Evolutionary conservation across 2,888 invertebrate species (phyloP), one percentile per base, ranked within the genome.

Genomic region (Balanococcus diminutus): DNA sequence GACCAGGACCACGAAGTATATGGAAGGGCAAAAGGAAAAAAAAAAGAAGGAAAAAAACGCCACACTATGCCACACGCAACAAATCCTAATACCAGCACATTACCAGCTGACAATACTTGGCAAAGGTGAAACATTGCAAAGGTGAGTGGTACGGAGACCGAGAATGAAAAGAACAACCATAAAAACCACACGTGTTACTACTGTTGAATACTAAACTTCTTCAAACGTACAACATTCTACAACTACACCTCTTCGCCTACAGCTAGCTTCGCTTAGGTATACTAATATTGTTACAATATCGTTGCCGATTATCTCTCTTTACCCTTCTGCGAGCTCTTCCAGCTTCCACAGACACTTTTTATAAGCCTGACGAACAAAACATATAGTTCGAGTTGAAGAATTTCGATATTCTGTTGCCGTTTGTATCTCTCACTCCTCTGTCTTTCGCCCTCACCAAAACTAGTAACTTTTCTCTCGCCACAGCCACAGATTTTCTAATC

Each of bases 121-220:
- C 81, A 81, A 46, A 81, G 81, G 46, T 39, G 81, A 46, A 46
- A 81, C 81, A 46, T n/a, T 46, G 51, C 51, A 82, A 81, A 39
- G 39, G 39, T 39, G 81, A 42, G 81, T 25, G 81, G 81, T 81
- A 51, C 46, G 11, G 51, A 46, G 31, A 46, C 46, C 22, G 51
- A 46, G 31, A 46, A 46, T 46, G 31, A 51, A 51, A 82, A 82
- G 31, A 82, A 82, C 82, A 51, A 82, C 46, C 31, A 82, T 51
- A 75, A 84, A 84, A 84, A 84, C 72, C 75, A 84, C 84, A 84
- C 84, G 84, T 84, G 84, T 84, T 84, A 84, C 84, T 84, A 84
- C 84, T 75, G 84, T 75, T 84, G 84, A 84, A 84, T 84, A 84
- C 84, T 84, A 75, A 84, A 72, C 72, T 31, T 28, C 46, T 82